A percentile compares a stretch with the other conserved stretches of the same genome.
These are phyloP conservation scores for Cecropterus lyciades DNA, from an alignment of 1,140 invertebrate species.

Conservation along the genomic window DNA sequence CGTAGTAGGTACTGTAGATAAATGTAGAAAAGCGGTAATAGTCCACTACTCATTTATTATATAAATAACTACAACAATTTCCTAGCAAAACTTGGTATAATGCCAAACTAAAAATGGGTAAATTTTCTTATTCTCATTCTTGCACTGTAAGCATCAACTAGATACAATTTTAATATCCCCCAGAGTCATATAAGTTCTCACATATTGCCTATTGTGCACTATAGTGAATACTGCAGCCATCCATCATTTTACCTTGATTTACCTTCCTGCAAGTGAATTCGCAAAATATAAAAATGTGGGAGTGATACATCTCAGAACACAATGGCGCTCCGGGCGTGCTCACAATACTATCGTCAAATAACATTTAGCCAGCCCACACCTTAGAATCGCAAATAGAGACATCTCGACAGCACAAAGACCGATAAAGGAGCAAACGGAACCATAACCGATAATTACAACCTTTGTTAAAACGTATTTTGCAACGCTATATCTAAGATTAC, in stretches of 20 bases:
- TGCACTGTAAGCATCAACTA: background rate
- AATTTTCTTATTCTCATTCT: no score
- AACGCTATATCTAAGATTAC: slow-evolving; percentile 32
- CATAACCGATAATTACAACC: slow-evolving; percentile 77
- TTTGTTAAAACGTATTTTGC: slow-evolving; percentile 57
- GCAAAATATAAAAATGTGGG: slow-evolving; percentile 78
- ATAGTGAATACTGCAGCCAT: slow-evolving; percentile 59
- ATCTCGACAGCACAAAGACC: slow-evolving; percentile 63
- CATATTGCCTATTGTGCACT: slow-evolving; percentile 47
- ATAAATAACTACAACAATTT: no score
- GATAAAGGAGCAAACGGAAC: slow-evolving; percentile 70
- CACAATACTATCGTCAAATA: slow-evolving; percentile 81
- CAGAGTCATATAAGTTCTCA: slow-evolving; percentile 75
- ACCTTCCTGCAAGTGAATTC: slow-evolving; percentile 70
- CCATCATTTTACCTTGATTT: slow-evolving; percentile 65
- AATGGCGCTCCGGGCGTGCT: slow-evolving; percentile 73
- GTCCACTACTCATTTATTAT: no score
- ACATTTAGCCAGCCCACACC: slow-evolving; percentile 82
- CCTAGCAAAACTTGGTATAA: no score
- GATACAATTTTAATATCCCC: slow-evolving; percentile 47
- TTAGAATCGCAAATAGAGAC: slow-evolving; percentile 83
- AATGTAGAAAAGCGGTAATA: no score
- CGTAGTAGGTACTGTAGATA: no score
- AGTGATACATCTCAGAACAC: slow-evolving; percentile 76
- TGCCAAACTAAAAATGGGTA: no score